Base-by-base conservation (phyloP, 2,797 vertebrate genomes). In the Muscicapa striata region DNA sequence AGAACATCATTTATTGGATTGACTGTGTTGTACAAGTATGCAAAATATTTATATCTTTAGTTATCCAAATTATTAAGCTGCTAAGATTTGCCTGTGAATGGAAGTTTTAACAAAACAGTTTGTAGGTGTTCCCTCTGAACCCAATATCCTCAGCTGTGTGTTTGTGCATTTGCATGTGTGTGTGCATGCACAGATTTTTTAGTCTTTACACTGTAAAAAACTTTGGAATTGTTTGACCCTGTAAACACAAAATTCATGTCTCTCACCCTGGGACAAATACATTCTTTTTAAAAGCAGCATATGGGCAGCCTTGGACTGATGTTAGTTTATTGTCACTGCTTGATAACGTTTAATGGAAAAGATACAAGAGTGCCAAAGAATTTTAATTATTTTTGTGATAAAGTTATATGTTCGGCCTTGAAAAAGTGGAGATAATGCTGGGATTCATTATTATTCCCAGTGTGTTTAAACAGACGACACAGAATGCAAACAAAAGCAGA, bases 401-500 rank as follows among this genome's bases (percentile, higher is more conserved):
- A 99, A 99, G 99, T 99, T 99, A 99, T 99, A 99, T 99, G 99
- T 99, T 99, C 98, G 99, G 99, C 98, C 99, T 98, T 98, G 98
- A 99, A 99, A 98, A 99, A 99, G 98, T 98, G 98, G 98, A 99
- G 99, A 99, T 99, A 99, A 99, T 99, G 99, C 99, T 97, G 99
- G 98, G 98, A 98, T 98, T 99, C 99, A 99, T 99, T 99, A 99
- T 99, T 99, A 99, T 99, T 99, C 99, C 98, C 98, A 97, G 98
- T 99, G 98, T 99, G 99, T 99, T 99, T 99, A 99, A 99, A 99
- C 99, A 99, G 99, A 99, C 98, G 98, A 99, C 98, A 98, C 98
- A 98, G 98, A 99, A 99, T 98, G 99, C 99, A 99, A 99, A 99
- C 99, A 99, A 99, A 99, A 99, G 99, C 99, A 99, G 99, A 99